Evolutionary conservation across 1,140 invertebrate species (phyloP).

Genomic region (Triops cancriformis): DNA sequence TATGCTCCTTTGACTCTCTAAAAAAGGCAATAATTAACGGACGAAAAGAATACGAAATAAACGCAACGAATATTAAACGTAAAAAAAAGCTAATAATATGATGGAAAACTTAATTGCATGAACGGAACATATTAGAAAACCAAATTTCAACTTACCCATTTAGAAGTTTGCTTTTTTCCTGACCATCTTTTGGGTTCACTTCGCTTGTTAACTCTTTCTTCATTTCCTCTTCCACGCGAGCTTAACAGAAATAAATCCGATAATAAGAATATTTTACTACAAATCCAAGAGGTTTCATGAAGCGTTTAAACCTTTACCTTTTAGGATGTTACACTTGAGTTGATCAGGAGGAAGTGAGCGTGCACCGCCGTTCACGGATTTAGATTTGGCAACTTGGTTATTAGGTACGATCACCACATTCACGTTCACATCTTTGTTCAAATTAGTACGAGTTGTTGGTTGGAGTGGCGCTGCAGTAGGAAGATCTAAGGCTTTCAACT

Average conservation of each 20-base stretch:
- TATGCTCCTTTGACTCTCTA: neutral
- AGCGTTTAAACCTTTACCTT: slow-evolving; percentile 49
- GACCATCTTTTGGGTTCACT: slow-evolving; percentile 37
- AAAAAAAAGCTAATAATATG: slow-evolving; percentile 22
- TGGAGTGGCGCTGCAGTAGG: slow-evolving; percentile 35
- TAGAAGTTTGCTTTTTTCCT: slow-evolving; percentile 35
- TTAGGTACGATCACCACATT: slow-evolving; percentile 40
- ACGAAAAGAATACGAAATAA: neutral
- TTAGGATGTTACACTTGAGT: slow-evolving; percentile 89
- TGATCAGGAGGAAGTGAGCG: slow-evolving; percentile 72
- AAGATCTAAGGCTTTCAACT: slow-evolving; percentile 38
- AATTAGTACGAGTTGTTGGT: slow-evolving; percentile 23
- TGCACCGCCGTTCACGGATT: slow-evolving; percentile 41
- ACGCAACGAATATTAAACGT: neutral
- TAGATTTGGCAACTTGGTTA: slow-evolving; percentile 42
- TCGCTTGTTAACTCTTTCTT: slow-evolving; percentile 48
- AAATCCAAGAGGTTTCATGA: too few relatives aligned
- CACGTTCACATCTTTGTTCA: slow-evolving; percentile 40
- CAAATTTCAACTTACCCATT: slow-evolving; percentile 23
- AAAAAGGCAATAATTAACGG: neutral
- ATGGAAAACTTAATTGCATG: neutral
- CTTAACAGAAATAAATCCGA: slow-evolving; percentile 20
- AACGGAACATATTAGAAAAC: neutral
- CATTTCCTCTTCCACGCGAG: slow-evolving; percentile 45
- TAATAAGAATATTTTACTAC: slow-evolving; percentile 15